These are phyloP conservation scores for Neodiprion virginianus DNA, from an alignment of 1,140 invertebrate species.

Conservation along the genomic window DNA sequence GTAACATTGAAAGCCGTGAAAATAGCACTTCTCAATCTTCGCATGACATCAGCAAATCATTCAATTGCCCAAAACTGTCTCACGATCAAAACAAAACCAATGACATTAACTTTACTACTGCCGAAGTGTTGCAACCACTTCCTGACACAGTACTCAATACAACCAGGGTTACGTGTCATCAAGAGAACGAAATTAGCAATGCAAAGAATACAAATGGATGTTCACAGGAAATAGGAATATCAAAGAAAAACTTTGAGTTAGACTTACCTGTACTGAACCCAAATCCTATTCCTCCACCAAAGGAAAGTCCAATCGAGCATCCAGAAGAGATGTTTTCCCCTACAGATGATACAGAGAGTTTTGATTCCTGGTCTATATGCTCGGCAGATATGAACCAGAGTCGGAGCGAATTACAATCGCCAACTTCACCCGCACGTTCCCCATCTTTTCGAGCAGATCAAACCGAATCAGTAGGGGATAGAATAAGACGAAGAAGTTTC, in stretches of 20 bases:
- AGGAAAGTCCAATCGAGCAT: conserved; percentile 21
- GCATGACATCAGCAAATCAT: neutral
- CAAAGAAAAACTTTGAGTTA: neutral
- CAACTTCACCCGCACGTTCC: conserved; percentile 61
- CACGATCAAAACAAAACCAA: neutral
- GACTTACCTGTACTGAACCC: neutral
- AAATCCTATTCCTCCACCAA: conserved; percentile 10
- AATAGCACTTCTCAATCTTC: neutral
- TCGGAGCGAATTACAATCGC: conserved; percentile 56
- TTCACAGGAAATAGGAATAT: neutral
- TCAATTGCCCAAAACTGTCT: neutral
- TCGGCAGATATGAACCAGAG: conserved; percentile 61
- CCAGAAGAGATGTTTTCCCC: conserved; percentile 64
- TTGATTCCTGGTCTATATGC: conserved; percentile 74
- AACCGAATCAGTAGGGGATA: conserved; percentile 79
- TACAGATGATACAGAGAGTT: conserved; percentile 67
- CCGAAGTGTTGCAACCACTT: neutral
- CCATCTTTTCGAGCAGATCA: conserved; percentile 50
- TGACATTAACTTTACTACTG: neutral
- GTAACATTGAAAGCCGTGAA: neutral
- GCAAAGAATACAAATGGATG: neutral
- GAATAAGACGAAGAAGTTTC: conserved; percentile 87
- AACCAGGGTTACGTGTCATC: neutral
- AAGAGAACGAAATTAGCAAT: neutral
- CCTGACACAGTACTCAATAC: no score